Evolutionary conservation across 2,888 invertebrate species (phyloP), one percentile per base, ranked within the genome.

Genomic region (Conops quadrifasciatus): DNA sequence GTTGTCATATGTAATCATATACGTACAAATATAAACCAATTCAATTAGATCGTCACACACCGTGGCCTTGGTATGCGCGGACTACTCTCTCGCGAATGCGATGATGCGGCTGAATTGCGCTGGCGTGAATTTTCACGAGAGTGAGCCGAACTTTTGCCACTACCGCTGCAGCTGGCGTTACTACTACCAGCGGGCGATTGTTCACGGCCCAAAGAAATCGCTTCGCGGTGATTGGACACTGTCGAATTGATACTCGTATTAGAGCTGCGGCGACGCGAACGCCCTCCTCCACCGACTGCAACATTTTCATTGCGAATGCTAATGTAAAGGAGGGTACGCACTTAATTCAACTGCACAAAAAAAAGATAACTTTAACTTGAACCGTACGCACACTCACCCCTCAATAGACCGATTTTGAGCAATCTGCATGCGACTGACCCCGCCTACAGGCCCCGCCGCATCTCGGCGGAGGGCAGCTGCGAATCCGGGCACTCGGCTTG

Each of bases 11-110:
- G 16, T 26, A 28, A 7, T 28, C 2, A 59, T 28, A 26, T 13
- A 28, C 1, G 11, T 26, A 59, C 15, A 13, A 26, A 24, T 16
- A 9, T 21, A 13, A n/a, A 26, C 13, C 24, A 26, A 26, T 15
- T n/a, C 45, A 59, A 13, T 59, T 47, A 36, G 28, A 13, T 59
- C n/a, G 13, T 47, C 16, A 30, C 71, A 56, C 73, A 85, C 71
- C 92, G 88, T 0, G 93, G 91, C 51, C 94, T 87, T 0, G 93
- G 92, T 86, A 90, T 88, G 73, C 90, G 88, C 0, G 91, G 91
- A n/a, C 93, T 94, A 19, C 88, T 89, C 26, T 93, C 93, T 7
- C 93, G 87, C 0, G 93, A 93, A 1, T 89, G 78, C 65, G 80
- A 77, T 3, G n/a, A n/a, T 36, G 36, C 9, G 36, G 79, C 77